These are phyloP conservation scores for Mesoligia furuncula DNA, from an alignment of 2,888 invertebrate species.

Conservation along the genomic window DNA sequence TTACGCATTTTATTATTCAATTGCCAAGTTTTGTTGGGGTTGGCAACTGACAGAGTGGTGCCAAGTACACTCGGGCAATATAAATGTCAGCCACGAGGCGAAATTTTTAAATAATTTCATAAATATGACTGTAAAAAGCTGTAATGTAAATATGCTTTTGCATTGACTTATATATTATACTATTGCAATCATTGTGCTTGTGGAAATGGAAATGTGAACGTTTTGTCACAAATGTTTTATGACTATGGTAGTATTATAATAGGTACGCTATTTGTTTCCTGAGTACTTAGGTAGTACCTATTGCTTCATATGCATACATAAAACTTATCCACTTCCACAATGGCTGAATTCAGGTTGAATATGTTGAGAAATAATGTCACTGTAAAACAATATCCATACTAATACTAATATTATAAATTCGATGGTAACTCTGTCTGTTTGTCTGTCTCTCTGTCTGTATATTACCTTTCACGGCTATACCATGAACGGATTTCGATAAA, in stretches of 20 bases:
- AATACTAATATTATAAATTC: too few species aligned
- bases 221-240: constrained; percentile 16
- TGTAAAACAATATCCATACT: too few species aligned
- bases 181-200: neutral
- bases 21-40: constrained; percentile 53
- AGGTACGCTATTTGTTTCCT: constrained; percentile 1
- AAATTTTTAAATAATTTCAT: constrained; percentile 50
- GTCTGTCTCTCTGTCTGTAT: too few species aligned
- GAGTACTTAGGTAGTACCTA: neutral
- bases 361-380: neutral
- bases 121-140: constrained; percentile 43
- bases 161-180: too few species aligned
- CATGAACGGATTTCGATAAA: too few species aligned
- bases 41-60: constrained; percentile 54
- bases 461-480: too few species aligned
- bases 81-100: constrained; percentile 36
- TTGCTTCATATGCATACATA: neutral
- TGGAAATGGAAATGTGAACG: constrained; percentile 32
- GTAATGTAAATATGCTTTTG: constrained; percentile 17
- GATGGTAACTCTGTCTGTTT: too few species aligned
- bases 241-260: neutral
- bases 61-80: constrained; percentile 46
- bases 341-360: neutral
- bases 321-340: neutral
- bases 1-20: constrained; percentile 60